Conservation (phyloP, 2,113 vertebrate genomes). For the Ptilonorhynchus violaceus region DNA sequence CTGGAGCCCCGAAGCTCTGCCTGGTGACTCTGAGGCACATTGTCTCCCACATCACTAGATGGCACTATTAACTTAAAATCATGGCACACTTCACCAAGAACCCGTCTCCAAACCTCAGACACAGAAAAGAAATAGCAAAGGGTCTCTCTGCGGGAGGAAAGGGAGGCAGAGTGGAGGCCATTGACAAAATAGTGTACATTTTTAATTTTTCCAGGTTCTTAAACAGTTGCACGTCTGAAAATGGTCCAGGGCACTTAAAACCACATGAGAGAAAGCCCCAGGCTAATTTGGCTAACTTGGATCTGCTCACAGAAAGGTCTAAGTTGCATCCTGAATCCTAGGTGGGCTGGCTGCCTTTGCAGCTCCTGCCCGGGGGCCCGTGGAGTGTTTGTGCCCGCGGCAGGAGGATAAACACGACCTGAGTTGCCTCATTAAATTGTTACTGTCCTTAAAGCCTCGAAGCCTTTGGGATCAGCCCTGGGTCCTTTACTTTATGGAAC, state of each 20-base stretch:
- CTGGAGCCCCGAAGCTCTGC: neutral
- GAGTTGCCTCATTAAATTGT: conserved; percentile 2
- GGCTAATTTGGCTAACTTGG: neutral
- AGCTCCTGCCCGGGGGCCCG: accelerated
- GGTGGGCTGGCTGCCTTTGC: neutral
- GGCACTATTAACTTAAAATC: conserved; percentile 36
- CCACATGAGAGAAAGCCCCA: neutral
- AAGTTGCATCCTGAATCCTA: neutral
- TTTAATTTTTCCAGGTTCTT: neutral
- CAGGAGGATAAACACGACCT: neutral
- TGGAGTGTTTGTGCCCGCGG: neutral
- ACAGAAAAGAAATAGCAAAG: neutral
- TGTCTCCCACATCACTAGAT: neutral
- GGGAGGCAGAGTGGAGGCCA: neutral
- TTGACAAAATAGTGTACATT: neutral
- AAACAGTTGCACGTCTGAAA: neutral
- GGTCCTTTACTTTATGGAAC: neutral
- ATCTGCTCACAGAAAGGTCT: neutral
- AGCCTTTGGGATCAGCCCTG: neutral
- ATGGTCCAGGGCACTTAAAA: neutral
- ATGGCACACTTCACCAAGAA: accelerated
- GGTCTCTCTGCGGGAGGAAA: neutral
- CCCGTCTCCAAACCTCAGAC: neutral
- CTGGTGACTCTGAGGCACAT: neutral
- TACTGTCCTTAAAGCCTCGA: neutral